Conservation (phyloP, 2,888 invertebrate species). For the Alcis repandata region DNA sequence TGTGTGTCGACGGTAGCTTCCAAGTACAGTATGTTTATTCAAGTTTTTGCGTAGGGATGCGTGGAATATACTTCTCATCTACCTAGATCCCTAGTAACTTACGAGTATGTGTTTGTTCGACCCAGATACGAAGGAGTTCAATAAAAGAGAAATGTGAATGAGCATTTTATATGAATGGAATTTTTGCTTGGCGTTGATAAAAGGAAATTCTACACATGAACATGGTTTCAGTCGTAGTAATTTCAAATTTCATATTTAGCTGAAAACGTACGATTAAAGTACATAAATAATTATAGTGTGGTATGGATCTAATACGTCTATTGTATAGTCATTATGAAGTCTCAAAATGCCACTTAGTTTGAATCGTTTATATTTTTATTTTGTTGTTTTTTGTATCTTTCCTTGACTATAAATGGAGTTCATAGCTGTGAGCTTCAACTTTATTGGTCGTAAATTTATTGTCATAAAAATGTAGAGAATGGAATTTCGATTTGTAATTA, state of each 20-base stretch:
- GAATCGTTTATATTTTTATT: not conserved
- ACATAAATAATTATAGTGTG: no score
- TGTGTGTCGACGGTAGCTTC: conserved; percentile 25
- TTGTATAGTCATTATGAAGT: not conserved
- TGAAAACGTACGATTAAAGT: no score
- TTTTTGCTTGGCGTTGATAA: conserved; percentile 6
- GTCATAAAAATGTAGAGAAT: conserved; percentile 33
- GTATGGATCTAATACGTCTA: no score
- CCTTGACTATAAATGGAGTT: conserved; percentile 23
- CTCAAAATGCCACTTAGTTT: not conserved
- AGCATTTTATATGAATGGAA: conserved; percentile 11
- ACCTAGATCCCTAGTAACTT: conserved; percentile 33
- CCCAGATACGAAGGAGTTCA: conserved; percentile 32
- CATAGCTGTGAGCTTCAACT: conserved; percentile 34
- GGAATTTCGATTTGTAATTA: conserved; percentile 40
- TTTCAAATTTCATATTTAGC: not conserved
- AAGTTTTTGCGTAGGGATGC: conserved; percentile 53
- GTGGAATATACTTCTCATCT: conserved; percentile 44
- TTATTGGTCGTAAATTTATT: conserved; percentile 41
- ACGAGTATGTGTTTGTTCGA: conserved; percentile 30
- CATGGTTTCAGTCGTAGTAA: not conserved
- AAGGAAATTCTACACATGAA: not conserved
- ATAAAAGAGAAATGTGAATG: conserved; percentile 28
- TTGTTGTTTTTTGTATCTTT: conserved; percentile 8
- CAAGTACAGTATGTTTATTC: conserved; percentile 53